Evolutionary conservation across 2,113 vertebrate species (phyloP).

Genomic region (Stegostoma tigrinum): DNA sequence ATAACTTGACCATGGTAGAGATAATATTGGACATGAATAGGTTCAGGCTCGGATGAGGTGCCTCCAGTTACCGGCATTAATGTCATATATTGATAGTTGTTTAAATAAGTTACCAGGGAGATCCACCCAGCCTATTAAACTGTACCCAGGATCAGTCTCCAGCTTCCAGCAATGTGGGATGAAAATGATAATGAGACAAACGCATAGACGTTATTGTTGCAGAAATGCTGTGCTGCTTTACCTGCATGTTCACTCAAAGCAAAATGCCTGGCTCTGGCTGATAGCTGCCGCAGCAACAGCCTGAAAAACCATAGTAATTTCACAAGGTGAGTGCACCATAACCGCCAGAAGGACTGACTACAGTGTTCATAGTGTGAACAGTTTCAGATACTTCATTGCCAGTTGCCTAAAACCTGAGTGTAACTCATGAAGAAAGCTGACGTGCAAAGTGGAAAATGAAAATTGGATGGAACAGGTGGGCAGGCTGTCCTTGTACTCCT

Average conservation of each 20-base stretch:
- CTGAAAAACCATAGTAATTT: not conserved
- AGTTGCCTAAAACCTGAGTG: no score
- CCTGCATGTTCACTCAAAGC: not conserved
- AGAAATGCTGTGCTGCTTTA: not conserved
- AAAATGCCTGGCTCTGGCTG: not conserved
- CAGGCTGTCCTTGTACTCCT: no score
- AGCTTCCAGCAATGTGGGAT: not conserved
- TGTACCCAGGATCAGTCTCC: not conserved
- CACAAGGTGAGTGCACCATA: not conserved
- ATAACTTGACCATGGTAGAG: not conserved
- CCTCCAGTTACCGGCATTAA: not conserved
- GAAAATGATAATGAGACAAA: not conserved
- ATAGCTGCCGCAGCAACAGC: not conserved
- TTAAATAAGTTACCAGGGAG: not conserved
- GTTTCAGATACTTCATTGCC: not conserved
- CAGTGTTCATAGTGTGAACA: not conserved
- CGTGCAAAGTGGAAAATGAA: no score
- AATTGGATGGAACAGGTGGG: no score
- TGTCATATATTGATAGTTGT: not conserved
- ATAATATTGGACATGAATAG: not conserved
- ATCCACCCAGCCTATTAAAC: not conserved
- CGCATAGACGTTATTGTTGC: not conserved
- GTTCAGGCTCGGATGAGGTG: not conserved
- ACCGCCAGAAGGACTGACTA: not conserved
- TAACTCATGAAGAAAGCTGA: no score